These are phyloP conservation scores for Lochmaea crataegi DNA, from an alignment of 2,888 invertebrate species.

Conservation along the genomic window DNA sequence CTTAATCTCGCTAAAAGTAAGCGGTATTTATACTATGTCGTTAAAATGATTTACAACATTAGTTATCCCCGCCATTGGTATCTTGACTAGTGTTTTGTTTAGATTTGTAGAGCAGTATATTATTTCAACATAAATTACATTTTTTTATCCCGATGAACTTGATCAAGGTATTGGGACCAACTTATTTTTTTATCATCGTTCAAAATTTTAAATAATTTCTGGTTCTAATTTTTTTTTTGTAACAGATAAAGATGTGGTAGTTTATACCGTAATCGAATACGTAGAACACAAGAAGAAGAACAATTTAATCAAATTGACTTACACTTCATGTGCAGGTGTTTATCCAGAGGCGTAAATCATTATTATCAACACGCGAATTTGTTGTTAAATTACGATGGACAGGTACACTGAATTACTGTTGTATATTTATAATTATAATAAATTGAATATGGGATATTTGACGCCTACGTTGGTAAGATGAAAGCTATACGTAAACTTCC, in stretches of 20 bases:
- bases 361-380: slow-evolving; percentile 13
- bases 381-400: slow-evolving; percentile 7
- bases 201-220: no score
- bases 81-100: no score
- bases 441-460: neutral
- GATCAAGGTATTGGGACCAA: no score
- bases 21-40: no score
- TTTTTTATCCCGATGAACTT: no score
- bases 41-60: no score
- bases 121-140: no score
- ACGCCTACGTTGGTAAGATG: neutral
- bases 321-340: slow-evolving; percentile 8
- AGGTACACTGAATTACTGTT: slow-evolving; percentile 1
- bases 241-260: neutral
- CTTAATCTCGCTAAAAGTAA: no score
- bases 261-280: neutral
- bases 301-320: neutral
- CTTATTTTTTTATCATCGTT: no score
- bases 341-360: slow-evolving; percentile 7
- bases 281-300: neutral
- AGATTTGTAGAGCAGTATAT: no score
- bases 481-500: neutral
- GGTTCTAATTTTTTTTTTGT: no score
- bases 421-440: slow-evolving; percentile 1
- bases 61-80: no score